These are phyloP conservation scores for Hippotragus niger DNA, from an alignment of 2,113 vertebrate species.

Conservation along the genomic window DNA sequence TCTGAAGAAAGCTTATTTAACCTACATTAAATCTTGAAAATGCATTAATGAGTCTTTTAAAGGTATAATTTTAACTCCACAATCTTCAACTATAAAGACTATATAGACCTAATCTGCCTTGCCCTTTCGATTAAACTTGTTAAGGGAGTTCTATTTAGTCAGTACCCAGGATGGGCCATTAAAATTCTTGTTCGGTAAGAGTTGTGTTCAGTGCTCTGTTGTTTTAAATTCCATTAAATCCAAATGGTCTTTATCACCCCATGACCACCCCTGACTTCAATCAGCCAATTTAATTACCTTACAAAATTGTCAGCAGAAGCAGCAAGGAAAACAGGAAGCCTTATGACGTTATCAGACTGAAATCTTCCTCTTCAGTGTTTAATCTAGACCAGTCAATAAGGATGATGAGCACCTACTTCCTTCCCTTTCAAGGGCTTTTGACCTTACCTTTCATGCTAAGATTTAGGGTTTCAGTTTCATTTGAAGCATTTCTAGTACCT, in stretches of 20 bases:
- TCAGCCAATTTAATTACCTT: slow-evolving; percentile 90
- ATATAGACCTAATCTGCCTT: slow-evolving; percentile 85
- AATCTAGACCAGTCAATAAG: slow-evolving; percentile 84
- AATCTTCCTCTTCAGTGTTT: slow-evolving; percentile 83
- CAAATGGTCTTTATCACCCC: slow-evolving; percentile 88
- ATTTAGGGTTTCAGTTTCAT: slow-evolving; percentile 68
- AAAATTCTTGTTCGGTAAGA: slow-evolving; percentile 86
- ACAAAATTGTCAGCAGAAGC: slow-evolving; percentile 85
- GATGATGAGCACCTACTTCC: slow-evolving; percentile 74
- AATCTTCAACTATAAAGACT: slow-evolving; percentile 84
- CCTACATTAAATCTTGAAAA: slow-evolving; percentile 87
- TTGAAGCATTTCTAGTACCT: slow-evolving; percentile 47
- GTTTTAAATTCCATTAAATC: slow-evolving; percentile 90
- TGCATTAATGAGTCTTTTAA: slow-evolving; percentile 86
- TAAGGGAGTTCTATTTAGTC: slow-evolving; percentile 84
- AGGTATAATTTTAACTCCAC: slow-evolving; percentile 85
- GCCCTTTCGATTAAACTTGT: slow-evolving; percentile 89
- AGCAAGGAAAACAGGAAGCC: slow-evolving; percentile 83
- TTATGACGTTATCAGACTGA: slow-evolving; percentile 86
- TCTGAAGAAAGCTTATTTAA: slow-evolving; percentile 80
- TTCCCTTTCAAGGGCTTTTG: slow-evolving; percentile 77
- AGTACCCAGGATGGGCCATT: slow-evolving; percentile 85
- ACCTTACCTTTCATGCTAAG: slow-evolving; percentile 78
- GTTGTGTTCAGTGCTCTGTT: slow-evolving; percentile 82
- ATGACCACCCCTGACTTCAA: slow-evolving; percentile 89